Evolutionary conservation across 2,113 vertebrate genomes (phyloP), one percentile per base, ranked within the genome.

Genomic region (Oplegnathus fasciatus): DNA sequence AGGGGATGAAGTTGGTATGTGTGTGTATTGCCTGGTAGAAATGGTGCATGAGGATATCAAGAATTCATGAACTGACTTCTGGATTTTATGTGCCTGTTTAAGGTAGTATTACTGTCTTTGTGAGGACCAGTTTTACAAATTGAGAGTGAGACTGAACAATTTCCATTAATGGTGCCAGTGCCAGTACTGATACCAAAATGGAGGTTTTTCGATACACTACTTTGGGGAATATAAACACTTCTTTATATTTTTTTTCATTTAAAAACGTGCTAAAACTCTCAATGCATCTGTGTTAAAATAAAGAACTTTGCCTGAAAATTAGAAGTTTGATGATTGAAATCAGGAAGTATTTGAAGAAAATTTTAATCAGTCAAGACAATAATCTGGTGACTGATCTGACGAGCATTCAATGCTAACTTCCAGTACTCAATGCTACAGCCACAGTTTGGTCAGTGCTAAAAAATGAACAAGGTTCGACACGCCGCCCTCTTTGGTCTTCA

Each of bases 1-100:
- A 46, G 28, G 17, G 26, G 34, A 82, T 82, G 30, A 82, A 80
- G 68, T 28, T 28, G 40, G 65, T 74, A 2, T 58, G 28, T 77
- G 68, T 48, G n/a, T 65, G 65, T 83, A 34, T 66, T 15, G 9
- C 37, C 54, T 64, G 37, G 40, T 40, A 78, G 10, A 70, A 83
- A 66, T 9, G 28, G 60, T 48, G 34, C 48, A 22, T 55, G 26
- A 66, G 3, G 34, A 77, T 70, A 58, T 68, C 6, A 46, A 42
- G 64, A 61, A 64, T 67, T 68, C 40, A 20, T 24, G 17, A 11
- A 1, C 2, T 4, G 40, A 58, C 69, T 77, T 77, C 14, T 78
- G 24, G 14, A 20, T 73, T 75, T 30, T 70, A 3, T 60, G 52
- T 32, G 18, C 22, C 44, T 11, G 22, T 60, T 70, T 83, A 37